Evolutionary conservation across 2,797 vertebrate species (phyloP), one percentile per base, ranked within the genome.

Genomic region (Aythya fuligula): DNA sequence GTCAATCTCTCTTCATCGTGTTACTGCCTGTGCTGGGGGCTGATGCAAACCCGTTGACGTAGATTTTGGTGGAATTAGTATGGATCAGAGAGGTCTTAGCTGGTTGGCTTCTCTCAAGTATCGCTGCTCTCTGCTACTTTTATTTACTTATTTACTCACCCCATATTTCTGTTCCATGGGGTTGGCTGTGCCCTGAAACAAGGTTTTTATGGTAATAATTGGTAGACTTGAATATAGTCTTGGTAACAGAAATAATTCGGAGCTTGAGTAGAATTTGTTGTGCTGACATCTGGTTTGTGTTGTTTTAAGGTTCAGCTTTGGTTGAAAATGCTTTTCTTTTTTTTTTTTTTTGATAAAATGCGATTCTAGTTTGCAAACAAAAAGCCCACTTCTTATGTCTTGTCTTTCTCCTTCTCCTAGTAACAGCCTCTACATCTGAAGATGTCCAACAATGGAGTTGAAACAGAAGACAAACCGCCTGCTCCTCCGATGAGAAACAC

Each of bases 401-500:
- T 15, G 67, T 54, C 5, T 96, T 89, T 57, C 77, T 93, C 57
- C 88, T 95, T 19, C 64, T 95, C 95, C 54, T 91, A 98, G 98
- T 96, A 84, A 95, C 94, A 81, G 94, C 96, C 93, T 97, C 88
- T 91, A 70, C 74, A 93, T 4, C 96, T 97, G 96, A 99, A 98
- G 96, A 99, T 99, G 99, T 99, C 99, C 92, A 99, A 98, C 97
- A 99, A 99, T 98, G 99, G 99, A 90, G 65, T 98, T 69, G 99
- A 99, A 96, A 98, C 98, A 82, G 99, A 99, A 96, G 99, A 99
- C 98, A 99, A 99, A 96, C 99, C 99, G 4, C 99, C 99, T 70
- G 99, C 99, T 86, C 99, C 99, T 70, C 99, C 99, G 4, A 99
- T 99, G 99, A 98, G 99, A 97, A 99, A 99, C 96, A 99, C 99